Base-by-base conservation (phyloP, 2,888 invertebrate species). In the Chrysomela aeneicollis region DNA sequence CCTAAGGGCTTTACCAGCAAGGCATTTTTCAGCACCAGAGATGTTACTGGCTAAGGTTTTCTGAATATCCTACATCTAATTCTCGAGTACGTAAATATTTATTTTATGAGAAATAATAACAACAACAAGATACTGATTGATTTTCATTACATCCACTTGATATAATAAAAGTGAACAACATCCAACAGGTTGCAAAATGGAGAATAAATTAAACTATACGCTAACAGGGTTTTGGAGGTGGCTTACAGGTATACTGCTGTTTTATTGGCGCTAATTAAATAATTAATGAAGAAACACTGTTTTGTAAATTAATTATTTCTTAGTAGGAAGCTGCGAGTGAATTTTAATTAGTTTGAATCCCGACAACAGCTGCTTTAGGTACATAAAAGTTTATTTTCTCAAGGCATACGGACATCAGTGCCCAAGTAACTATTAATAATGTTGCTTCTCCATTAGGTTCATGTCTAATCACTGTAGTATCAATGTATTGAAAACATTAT, bases 301-400 rank as follows among this genome's bases (percentile, higher is more conserved):
- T 21, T 32, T 32, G 18, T 19, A 17, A 54, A 54, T 54, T 54
- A 54, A 54, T 54, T 54, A 54, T 54, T 8, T 18, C 15, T 15
- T 35, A 35, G 19, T 54, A 21, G 10, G 19, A n/a, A 32, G 53
- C 21, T 32, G 35, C 26, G 19, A 37, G 4, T 54, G 17, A 54
- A 22, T 54, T 54, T 54, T 37, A 54, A 54, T 54, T 54, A 54
- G 53, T 35, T 37, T 37, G 32, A 54, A 54, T 54, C 53, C 12
- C 21, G 21, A 19, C 35, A 54, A 18, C 32, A 37, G 53, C 15
- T 10, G 35, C 10, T 53, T 6, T 10, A 32, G 17, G 30, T 17
- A 17, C 52, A 26, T 15, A 17, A 4, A 5, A 26, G 51, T 51
- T 51, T 19, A 19, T 51, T 51, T 22, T n/a, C 21, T 19, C 26